phyloP scores from a whole-genome alignment of 2,113 vertebrate genomes.

The Mirounga angustirostris region DNA sequence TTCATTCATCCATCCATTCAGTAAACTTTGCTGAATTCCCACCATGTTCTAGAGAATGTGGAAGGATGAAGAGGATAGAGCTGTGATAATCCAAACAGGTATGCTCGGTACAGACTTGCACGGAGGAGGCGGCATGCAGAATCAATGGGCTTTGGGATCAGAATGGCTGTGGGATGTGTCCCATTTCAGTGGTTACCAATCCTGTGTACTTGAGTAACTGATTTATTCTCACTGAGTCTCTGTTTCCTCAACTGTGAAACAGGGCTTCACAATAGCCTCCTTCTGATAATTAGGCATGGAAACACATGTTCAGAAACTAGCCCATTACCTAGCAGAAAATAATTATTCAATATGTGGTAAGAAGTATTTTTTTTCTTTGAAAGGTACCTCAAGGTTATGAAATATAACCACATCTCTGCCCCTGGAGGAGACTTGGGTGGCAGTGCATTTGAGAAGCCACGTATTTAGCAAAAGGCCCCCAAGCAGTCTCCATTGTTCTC shows the following conservation, averaged over 20 bases:
- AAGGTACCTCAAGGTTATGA: background rate
- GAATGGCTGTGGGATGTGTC: background rate
- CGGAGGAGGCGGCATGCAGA: background rate
- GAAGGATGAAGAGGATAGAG: background rate
- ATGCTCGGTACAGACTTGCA: rapidly evolving
- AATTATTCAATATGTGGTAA: background rate
- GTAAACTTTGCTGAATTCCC: background rate
- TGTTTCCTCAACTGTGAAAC: background rate
- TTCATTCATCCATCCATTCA: background rate
- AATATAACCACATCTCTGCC: background rate
- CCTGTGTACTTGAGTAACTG: background rate
- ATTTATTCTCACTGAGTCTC: background rate
- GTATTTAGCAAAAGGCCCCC: slow-evolving; percentile 17
- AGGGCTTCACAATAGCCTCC: background rate
- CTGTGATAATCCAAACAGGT: too few relatives aligned
- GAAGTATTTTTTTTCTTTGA: slow-evolving; percentile 9
- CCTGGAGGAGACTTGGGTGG: background rate
- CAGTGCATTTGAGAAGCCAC: background rate
- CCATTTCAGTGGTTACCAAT: background rate
- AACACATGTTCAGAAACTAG: background rate
- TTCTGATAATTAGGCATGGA: background rate
- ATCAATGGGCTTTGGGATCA: background rate
- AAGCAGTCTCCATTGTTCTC: background rate
- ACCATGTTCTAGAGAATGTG: background rate
- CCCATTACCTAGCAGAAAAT: background rate